Base-by-base conservation (phyloP, 2,888 invertebrate species). In the Leucania comma region DNA sequence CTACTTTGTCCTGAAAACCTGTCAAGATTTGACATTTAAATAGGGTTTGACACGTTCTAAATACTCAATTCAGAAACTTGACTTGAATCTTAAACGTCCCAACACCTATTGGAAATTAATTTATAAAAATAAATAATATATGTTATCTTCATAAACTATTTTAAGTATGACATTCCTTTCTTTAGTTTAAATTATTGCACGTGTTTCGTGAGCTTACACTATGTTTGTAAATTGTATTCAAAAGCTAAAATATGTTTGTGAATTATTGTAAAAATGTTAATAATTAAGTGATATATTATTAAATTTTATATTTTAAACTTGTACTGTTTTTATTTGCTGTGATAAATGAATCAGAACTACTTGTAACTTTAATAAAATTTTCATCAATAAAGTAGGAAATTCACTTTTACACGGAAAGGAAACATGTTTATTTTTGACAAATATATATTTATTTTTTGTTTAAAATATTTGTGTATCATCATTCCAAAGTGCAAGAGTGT, bases 301-400 rank as follows among this genome's bases (percentile, higher is more conserved):
- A 82, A 70, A 80, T 66, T 82, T 80, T 82, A 20, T 72, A 81
- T 70, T 75, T 75, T 78, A 68, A 35, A 46, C 35, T 46, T 51
- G 0, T 29, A 22, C 20, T n/a, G 58, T 10, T 42, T 72, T 51
- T 46, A n/a, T 48, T 48, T 48, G 17, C 42, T 20, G 42, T 42
- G 6, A 9, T 35, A 35, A n/a, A n/a, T n/a, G n/a, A n/a, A n/a
- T 35, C 12, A 42, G 17, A 14, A 42, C 3, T 9, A 8, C 48
- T 48, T 8, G n/a, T n/a, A 48, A 2, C n/a, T 8, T 46, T n/a
- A 46, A 46, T n/a, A 48, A n/a, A n/a, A n/a, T n/a, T n/a, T 8
- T 48, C 9, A 10, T 48, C n/a, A n/a, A 26, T 26, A 1, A 17
- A 26, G n/a, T 26, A 53, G 5, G 6, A 20, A 53, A 24, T 14